Evolutionary conservation across 2,113 vertebrate species (phyloP).

Genomic region (Plectropomus leopardus): DNA sequence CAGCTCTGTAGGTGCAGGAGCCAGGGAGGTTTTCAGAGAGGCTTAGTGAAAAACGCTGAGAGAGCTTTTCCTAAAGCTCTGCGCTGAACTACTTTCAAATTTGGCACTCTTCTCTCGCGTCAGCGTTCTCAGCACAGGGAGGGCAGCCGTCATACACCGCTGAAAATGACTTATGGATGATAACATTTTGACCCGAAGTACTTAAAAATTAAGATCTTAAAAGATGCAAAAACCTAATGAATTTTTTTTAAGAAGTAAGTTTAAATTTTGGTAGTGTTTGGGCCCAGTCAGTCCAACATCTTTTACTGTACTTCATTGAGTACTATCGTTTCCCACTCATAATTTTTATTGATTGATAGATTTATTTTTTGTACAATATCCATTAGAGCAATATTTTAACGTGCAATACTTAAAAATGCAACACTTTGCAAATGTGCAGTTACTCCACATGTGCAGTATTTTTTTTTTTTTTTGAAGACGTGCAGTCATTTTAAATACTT

Average conservation of each 20-base stretch:
- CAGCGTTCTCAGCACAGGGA: slow-evolving; percentile 30
- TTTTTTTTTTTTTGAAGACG: no score
- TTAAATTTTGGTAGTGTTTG: not conserved
- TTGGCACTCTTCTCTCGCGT: slow-evolving; percentile 33
- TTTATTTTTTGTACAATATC: no score
- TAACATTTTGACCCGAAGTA: not conserved
- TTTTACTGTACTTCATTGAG: no score
- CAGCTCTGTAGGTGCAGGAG: slow-evolving; percentile 54
- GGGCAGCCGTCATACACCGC: not conserved
- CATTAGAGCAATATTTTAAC: no score
- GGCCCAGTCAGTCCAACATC: not conserved
- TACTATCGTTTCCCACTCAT: no score
- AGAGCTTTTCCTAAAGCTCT: slow-evolving; percentile 57
- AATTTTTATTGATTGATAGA: no score
- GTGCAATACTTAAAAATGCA: no score
- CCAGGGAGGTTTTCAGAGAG: slow-evolving; percentile 44
- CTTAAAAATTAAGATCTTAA: not conserved
- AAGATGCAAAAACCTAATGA: not conserved
- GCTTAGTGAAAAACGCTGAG: slow-evolving; percentile 62
- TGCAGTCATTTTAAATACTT: no score
- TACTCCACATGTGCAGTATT: no score
- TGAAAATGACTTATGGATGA: not conserved
- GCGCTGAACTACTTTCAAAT: slow-evolving; percentile 48
- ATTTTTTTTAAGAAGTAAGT: not conserved
- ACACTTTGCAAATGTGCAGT: no score